A percentile compares a stretch with the other conserved stretches of the same genome.
These are phyloP conservation scores for Potorous gilbertii DNA, from an alignment of 2,797 vertebrate species.

Conservation along the genomic window DNA sequence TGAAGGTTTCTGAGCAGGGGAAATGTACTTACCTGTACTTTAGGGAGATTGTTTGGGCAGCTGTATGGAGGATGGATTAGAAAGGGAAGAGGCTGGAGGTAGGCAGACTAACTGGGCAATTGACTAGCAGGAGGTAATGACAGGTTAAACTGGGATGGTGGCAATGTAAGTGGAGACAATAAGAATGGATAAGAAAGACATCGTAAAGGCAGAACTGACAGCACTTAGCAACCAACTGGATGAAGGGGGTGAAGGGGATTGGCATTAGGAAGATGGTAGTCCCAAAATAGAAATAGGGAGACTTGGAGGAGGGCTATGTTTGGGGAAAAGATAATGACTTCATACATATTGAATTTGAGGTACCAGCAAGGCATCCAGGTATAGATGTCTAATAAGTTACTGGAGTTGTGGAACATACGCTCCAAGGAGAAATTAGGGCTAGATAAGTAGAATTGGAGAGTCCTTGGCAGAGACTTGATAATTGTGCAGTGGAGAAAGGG, in stretches of 20 bases:
- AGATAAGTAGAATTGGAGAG: not conserved
- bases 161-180: not conserved
- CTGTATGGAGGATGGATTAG: not conserved
- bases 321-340: not conserved
- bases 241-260: not conserved
- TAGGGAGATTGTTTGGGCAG: not conserved
- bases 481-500: not conserved
- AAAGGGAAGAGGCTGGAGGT: not conserved
- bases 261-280: not conserved
- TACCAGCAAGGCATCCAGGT: not conserved
- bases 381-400: not conserved
- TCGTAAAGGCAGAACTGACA: not conserved
- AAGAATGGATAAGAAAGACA: not conserved
- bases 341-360: not conserved
- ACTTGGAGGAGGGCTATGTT: not conserved
- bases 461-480: not conserved
- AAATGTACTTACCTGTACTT: not conserved
- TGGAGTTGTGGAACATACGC: not conserved
- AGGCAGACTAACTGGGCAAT: not conserved
- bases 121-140: not conserved
- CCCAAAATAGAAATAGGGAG: not conserved
- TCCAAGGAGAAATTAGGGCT: not conserved
- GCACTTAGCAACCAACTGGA: not conserved
- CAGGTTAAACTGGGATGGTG: not conserved
- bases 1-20: not conserved